A percentile compares a stretch with the other conserved stretches of the same genome.
phyloP scores from a whole-genome alignment of 2,888 invertebrate genomes.

The Sphinx pinastri region DNA sequence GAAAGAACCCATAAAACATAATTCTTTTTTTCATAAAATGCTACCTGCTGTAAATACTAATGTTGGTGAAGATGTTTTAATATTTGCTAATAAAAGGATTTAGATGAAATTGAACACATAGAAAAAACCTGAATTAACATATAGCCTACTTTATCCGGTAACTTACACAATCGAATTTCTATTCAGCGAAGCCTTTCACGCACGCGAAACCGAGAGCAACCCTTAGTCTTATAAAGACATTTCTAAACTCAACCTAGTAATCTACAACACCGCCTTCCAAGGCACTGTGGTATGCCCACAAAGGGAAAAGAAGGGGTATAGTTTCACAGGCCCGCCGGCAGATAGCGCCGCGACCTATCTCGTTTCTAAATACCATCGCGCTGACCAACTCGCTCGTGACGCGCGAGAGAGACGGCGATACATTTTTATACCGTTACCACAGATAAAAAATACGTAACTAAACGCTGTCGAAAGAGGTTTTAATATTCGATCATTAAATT shows the following conservation, averaged over 20 bases:
- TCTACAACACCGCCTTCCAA: not conserved
- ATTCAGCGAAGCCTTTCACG: no score
- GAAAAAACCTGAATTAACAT: no score
- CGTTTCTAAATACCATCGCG: constrained; percentile 46
- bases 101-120: no score
- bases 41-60: no score
- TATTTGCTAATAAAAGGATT: no score
- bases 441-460: constrained; percentile 42
- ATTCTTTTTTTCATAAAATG: no score
- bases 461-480: constrained; percentile 35
- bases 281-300: constrained; percentile 15
- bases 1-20: no score
- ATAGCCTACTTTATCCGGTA: no score
- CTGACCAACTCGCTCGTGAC: constrained; percentile 45
- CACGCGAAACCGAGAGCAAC: no score
- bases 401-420: constrained; percentile 40
- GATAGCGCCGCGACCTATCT: constrained; percentile 50
- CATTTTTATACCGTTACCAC: constrained; percentile 41
- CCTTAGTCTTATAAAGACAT: no score
- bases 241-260: not conserved
- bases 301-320: constrained; percentile 43
- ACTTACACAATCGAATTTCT: no score
- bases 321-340: constrained; percentile 49
- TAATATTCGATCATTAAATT: constrained; percentile 44
- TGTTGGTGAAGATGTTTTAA: no score